A percentile compares a stretch with the other conserved stretches of the same genome.
Conservation (phyloP, 2,797 vertebrate species). For the Phalloptychus januarius region DNA sequence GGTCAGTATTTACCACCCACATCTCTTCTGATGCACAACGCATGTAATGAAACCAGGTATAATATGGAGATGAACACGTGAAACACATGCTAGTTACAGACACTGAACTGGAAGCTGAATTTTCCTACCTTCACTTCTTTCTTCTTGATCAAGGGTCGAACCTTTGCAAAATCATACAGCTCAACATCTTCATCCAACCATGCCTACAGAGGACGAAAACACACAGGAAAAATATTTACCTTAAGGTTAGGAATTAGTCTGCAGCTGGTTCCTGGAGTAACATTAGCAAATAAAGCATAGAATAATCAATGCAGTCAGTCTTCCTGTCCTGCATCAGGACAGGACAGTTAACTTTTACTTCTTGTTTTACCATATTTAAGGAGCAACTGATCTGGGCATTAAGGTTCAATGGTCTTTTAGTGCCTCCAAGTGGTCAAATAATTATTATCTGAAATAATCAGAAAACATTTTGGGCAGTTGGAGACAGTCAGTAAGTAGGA, state of each 20-base stretch:
- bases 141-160: slow-evolving; percentile 83
- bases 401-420: background rate
- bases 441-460: background rate
- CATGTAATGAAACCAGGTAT: too few relatives aligned
- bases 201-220: slow-evolving; percentile 35
- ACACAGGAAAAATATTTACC: background rate
- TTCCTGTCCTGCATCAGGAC: background rate
- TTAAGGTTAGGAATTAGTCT: background rate
- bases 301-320: background rate
- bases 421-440: slow-evolving; percentile 1
- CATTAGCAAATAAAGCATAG: background rate
- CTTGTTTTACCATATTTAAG: background rate
- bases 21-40: background rate
- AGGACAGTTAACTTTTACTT: background rate
- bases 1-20: slow-evolving; percentile 9
- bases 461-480: background rate
- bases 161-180: slow-evolving; percentile 87
- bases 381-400: background rate
- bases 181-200: slow-evolving; percentile 89
- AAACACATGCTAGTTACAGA: background rate
- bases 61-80: background rate
- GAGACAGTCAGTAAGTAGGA: background rate
- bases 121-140: slow-evolving; percentile 84
- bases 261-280: background rate
- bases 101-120: background rate